These are phyloP conservation scores for Acrocephalus scirpaceus DNA, from an alignment of 2,797 vertebrate species.

Conservation along the genomic window DNA sequence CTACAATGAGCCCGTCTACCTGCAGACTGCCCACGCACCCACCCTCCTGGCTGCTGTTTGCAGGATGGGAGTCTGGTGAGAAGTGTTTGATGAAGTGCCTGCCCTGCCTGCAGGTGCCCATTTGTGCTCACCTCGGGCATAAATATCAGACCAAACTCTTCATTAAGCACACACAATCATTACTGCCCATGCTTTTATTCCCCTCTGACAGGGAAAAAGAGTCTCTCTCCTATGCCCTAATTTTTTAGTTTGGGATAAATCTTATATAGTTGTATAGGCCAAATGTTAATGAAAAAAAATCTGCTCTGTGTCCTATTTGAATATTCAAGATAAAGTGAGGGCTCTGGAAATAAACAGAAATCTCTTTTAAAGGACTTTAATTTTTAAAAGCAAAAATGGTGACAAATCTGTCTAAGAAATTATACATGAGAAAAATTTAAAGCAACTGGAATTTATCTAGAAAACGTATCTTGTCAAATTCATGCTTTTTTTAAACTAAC, in stretches of 20 bases:
- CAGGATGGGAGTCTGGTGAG: background rate
- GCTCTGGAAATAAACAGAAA: background rate
- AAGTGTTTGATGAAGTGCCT: background rate
- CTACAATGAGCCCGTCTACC: background rate
- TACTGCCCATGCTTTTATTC: background rate
- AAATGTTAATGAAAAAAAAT: background rate
- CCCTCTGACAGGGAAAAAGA: background rate
- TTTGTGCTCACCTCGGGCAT: background rate
- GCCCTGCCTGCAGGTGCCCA: background rate
- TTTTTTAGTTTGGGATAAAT: background rate
- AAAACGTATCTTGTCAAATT: background rate
- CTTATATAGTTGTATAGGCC: background rate
- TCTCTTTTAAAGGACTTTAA: background rate
- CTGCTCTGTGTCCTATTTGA: background rate
- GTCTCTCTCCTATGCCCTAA: background rate
- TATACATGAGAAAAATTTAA: background rate
- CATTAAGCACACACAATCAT: background rate
- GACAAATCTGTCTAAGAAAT: conserved; percentile 1
- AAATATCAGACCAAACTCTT: background rate
- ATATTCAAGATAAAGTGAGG: background rate
- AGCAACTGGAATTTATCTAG: background rate
- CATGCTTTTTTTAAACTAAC: conserved; percentile 21
- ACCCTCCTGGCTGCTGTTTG: background rate
- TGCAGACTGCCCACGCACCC: background rate
- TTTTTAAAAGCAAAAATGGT: background rate